Percentiles rank a stretch among this genome's conserved stretches.
Evolutionary conservation across 2,888 invertebrate species (phyloP).

Genomic region (Sinohyriopsis cumingii): DNA sequence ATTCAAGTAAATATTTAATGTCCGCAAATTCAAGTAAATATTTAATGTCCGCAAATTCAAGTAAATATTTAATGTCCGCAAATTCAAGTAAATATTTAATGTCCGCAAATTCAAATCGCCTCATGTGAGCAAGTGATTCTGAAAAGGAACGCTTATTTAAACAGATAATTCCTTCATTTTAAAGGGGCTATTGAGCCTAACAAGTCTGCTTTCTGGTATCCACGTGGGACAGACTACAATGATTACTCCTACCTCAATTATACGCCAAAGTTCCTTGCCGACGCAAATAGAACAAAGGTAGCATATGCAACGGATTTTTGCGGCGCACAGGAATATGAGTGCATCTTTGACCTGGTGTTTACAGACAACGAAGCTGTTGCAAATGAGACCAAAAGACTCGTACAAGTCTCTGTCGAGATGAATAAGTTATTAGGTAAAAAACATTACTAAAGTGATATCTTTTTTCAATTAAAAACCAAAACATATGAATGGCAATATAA

Average conservation of each 20-base stretch:
- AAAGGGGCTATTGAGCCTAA: constrained; percentile 2
- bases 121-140: too few relatives aligned
- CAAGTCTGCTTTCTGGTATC: constrained; percentile 2
- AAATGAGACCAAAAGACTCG: background rate
- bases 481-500: too few relatives aligned
- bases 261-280: constrained; percentile 5
- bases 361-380: background rate
- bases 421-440: background rate
- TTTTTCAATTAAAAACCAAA: too few relatives aligned
- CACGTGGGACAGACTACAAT: background rate
- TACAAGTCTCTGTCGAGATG: constrained; percentile 1
- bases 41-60: too few relatives aligned
- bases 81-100: too few relatives aligned
- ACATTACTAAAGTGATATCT: too few relatives aligned
- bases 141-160: too few relatives aligned
- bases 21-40: too few relatives aligned
- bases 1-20: too few relatives aligned
- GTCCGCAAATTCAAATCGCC: too few relatives aligned
- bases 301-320: constrained; percentile 1
- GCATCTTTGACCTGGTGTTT: constrained; percentile 12
- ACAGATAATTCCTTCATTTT: background rate
- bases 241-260: constrained; percentile 1
- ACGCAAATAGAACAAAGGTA: background rate
- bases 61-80: too few relatives aligned
- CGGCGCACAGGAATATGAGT: constrained; percentile 1